Evolutionary conservation across 1,140 invertebrate genomes (phyloP).

Genomic region (Ceratitis capitata): DNA sequence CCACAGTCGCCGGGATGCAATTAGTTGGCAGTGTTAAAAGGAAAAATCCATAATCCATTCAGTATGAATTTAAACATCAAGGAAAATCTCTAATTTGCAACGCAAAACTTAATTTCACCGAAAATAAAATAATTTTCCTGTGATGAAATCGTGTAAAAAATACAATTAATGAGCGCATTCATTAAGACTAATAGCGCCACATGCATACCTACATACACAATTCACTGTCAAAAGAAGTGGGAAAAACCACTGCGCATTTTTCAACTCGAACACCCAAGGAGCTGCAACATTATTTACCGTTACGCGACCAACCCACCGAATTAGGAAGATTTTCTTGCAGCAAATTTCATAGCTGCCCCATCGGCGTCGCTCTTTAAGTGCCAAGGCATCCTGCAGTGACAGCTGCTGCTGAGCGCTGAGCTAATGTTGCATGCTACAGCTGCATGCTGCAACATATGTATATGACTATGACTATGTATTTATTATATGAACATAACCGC

Average conservation of each 20-base stretch:
- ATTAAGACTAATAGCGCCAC: not conserved
- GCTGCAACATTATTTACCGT: too few species aligned
- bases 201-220: not conserved
- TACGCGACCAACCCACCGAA: slow-evolving; percentile 6
- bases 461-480: not conserved
- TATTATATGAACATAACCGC: not conserved
- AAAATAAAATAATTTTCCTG: too few species aligned
- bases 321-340: not conserved
- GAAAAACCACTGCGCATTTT: too few species aligned
- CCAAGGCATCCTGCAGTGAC: not conserved
- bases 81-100: too few species aligned
- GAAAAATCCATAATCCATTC: too few species aligned
- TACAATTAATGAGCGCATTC: not conserved
- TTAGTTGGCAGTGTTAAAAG: too few species aligned
- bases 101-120: too few species aligned
- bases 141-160: too few species aligned
- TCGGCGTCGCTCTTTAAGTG: not conserved
- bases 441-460: not conserved
- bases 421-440: not conserved
- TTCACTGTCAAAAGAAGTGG: too few species aligned
- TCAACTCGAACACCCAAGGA: too few species aligned
- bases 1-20: too few species aligned
- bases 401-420: not conserved
- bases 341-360: not conserved
- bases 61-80: too few species aligned